A percentile compares a stretch with the other conserved stretches of the same genome.
Evolutionary conservation across 2,113 vertebrate species (phyloP).

Genomic region (Tragelaphus strepsiceros): DNA sequence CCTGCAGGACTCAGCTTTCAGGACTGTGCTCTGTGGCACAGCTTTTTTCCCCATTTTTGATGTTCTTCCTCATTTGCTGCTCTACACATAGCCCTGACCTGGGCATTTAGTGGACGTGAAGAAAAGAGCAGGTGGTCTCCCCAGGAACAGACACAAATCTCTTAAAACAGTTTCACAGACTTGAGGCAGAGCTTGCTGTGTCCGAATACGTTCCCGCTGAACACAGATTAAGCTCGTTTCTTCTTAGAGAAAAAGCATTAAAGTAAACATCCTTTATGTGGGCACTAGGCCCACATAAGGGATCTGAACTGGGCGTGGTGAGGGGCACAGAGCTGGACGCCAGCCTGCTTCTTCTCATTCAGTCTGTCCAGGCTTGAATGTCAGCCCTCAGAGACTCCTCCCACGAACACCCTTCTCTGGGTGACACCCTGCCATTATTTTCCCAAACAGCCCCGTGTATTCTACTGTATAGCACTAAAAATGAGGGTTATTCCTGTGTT

Average conservation of each 20-base stretch:
- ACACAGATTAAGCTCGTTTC: neutral
- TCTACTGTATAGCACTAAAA: neutral
- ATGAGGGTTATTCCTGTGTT: neutral
- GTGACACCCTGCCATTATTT: neutral
- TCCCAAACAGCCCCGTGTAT: neutral
- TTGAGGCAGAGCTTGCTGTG: neutral
- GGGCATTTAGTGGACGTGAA: neutral
- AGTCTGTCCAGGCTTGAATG: accelerated
- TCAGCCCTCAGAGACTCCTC: neutral
- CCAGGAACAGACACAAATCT: neutral
- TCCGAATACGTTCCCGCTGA: neutral
- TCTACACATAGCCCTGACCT: neutral
- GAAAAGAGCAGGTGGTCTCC: neutral
- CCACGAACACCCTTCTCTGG: neutral
- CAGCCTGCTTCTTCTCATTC: neutral
- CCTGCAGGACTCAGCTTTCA: neutral
- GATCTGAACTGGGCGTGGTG: accelerated
- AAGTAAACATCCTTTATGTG: neutral
- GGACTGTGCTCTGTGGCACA: accelerated
- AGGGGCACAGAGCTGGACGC: accelerated
- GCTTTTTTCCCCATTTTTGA: neutral
- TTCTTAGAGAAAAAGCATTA: neutral
- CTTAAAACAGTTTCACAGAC: neutral
- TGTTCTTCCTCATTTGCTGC: neutral
- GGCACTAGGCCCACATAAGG: too few species aligned